Evolutionary conservation across 2,888 invertebrate species (phyloP).

Genomic region (Eledona agricola): DNA sequence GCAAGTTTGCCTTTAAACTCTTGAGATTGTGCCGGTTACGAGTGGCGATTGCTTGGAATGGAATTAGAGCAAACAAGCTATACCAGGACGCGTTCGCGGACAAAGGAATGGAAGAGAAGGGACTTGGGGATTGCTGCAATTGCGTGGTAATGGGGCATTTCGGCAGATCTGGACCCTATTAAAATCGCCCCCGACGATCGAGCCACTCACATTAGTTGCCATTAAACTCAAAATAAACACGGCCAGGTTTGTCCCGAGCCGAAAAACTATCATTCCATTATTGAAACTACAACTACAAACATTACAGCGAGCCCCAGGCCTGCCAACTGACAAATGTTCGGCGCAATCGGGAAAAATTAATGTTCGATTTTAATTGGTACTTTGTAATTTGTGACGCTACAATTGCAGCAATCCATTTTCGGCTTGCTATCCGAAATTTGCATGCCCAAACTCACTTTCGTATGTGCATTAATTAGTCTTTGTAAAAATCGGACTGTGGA

Average conservation of each 20-base stretch:
- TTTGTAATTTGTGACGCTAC: slow-evolving; percentile 41
- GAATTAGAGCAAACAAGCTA: slow-evolving; percentile 31
- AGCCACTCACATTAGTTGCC: slow-evolving; percentile 31
- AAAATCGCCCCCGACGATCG: slow-evolving; percentile 40
- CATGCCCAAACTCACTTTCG: slow-evolving; percentile 38
- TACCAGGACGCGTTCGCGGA: too few relatives aligned
- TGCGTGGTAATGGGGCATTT: slow-evolving; percentile 49
- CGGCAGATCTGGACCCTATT: slow-evolving; percentile 45
- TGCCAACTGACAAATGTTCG: slow-evolving; percentile 39
- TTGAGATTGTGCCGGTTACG: slow-evolving; percentile 3
- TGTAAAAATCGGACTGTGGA: background rate
- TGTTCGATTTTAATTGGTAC: slow-evolving; percentile 41
- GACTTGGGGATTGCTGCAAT: slow-evolving; percentile 46
- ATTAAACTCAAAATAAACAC: slow-evolving; percentile 37
- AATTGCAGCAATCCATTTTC: slow-evolving; percentile 41
- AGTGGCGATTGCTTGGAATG: slow-evolving; percentile 12
- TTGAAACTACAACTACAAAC: slow-evolving; percentile 14
- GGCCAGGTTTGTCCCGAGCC: too few relatives aligned
- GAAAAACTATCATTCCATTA: too few relatives aligned
- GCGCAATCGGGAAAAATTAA: slow-evolving; percentile 42
- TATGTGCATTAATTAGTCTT: slow-evolving; percentile 39
- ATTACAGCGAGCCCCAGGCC: slow-evolving; percentile 19
- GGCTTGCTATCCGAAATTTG: slow-evolving; percentile 36
- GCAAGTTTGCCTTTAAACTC: slow-evolving; percentile 18
- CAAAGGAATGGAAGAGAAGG: slow-evolving; percentile 28